phyloP scores from a whole-genome alignment of 1,140 invertebrate genomes.

The Cryptotermes secundus region DNA sequence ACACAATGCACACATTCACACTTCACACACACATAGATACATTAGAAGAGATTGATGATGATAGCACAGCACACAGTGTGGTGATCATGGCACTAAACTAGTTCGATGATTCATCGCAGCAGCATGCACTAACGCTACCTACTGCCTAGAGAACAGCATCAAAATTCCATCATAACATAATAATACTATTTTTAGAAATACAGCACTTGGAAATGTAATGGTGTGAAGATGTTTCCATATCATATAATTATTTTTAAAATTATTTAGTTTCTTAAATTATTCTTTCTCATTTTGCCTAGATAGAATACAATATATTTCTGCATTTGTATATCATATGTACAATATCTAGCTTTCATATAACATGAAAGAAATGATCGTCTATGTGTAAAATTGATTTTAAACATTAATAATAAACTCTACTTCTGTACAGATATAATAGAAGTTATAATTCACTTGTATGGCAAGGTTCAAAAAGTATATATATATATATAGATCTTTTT shows the following conservation, averaged over 20 bases:
- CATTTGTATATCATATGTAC: conserved; percentile 24
- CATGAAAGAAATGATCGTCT: background rate
- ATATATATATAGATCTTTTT: background rate
- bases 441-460: background rate
- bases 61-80: background rate
- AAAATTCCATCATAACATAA: conserved; percentile 19
- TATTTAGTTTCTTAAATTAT: conserved; percentile 23
- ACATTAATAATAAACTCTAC: conserved; percentile 1
- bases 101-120: conserved; percentile 2
- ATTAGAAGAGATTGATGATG: background rate
- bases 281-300: conserved; percentile 4
- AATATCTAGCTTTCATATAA: conserved; percentile 20
- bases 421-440: conserved; percentile 20
- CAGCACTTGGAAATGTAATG: conserved; percentile 28
- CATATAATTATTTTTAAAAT: conserved; percentile 18
- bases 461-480: conserved; percentile 19
- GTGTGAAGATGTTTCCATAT: conserved; percentile 1
- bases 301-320: conserved; percentile 10
- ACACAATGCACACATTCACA: conserved; percentile 3
- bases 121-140: background rate
- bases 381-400: conserved; percentile 1
- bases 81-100: conserved; percentile 21
- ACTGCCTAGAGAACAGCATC: conserved; percentile 13
- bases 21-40: conserved; percentile 5
- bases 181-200: conserved; percentile 25